Evolutionary conservation across 37 sponge, comb jelly and placozoan genomes (phyloP), one percentile per base, ranked within the genome.

Genomic region (Beroe forskalii): DNA sequence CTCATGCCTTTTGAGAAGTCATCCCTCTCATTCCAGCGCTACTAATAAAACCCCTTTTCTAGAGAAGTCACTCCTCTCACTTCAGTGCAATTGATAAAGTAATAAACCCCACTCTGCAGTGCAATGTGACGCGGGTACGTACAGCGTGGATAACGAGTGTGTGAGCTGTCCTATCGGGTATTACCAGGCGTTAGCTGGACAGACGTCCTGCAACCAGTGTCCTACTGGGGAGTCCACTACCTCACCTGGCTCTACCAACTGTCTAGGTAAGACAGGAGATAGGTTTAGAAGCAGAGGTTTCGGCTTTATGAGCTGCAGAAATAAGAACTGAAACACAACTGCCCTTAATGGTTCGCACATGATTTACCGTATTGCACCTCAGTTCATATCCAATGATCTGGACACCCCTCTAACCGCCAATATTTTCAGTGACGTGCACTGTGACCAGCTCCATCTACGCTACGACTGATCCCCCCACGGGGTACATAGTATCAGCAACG

Each of bases 391-490:
- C n/a, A n/a, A n/a, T n/a, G n/a, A n/a, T n/a, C n/a, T n/a, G n/a
- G n/a, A n/a, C n/a, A n/a, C n/a, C n/a, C n/a, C n/a, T n/a, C n/a
- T n/a, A n/a, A n/a, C n/a, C n/a, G n/a, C n/a, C n/a, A n/a, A n/a
- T n/a, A n/a, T n/a, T n/a, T n/a, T 48, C 12, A 48, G 55, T 48
- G 55, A 48, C 55, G 12, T 48, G 55, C 12, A 12, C 6, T 17
- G 72, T 69, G 38, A 32, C 33, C 4, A 69, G 33, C 17, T 27
- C 32, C 19, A 69, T 69, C 37, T 69, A 33, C 72, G 72, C 33
- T 1, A 69, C 72, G 38, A 69, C 72, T 14, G 72, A 69, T 36
- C 72, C 72, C 38, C 72, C 72, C 1, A 37, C 72, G 6, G 72
- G 72, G 36, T 69, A 69, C 72, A 27, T 27, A 32, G 72, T 69